These are phyloP conservation scores for Sylvicola cinctus DNA, from an alignment of 2,888 invertebrate species.

Conservation along the genomic window DNA sequence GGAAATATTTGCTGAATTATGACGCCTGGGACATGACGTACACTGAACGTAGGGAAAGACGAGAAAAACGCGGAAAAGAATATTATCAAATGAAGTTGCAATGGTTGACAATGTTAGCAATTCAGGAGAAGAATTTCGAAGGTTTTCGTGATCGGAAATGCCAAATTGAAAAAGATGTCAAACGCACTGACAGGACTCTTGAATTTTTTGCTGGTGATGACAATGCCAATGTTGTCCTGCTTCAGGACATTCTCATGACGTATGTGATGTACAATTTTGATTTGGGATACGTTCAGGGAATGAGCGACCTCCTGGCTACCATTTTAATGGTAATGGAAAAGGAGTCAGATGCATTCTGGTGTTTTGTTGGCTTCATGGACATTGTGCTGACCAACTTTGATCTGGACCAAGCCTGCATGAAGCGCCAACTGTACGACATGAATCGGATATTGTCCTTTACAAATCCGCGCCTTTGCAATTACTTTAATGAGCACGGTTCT, in stretches of 20 bases:
- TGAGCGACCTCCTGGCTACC: slow-evolving; percentile 93
- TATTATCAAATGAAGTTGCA: slow-evolving; percentile 93
- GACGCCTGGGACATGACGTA: slow-evolving; percentile 67
- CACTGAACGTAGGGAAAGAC: slow-evolving; percentile 42
- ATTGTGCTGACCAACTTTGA: slow-evolving; percentile 85
- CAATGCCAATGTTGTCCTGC: slow-evolving; percentile 64
- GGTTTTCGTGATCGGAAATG: slow-evolving; percentile 80
- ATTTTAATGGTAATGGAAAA: slow-evolving; percentile 72
- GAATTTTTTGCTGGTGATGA: slow-evolving; percentile 85
- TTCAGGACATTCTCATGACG: slow-evolving; percentile 90
- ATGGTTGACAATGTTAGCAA: slow-evolving; percentile 76
- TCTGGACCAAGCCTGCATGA: slow-evolving; percentile 93
- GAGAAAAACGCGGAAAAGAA: slow-evolving; percentile 56
- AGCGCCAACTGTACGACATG: slow-evolving; percentile 70
- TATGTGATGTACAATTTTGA: slow-evolving; percentile 99
- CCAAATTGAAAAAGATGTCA: slow-evolving; percentile 94
- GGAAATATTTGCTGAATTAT: slow-evolving; percentile 87
- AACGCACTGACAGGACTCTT: slow-evolving; percentile 79
- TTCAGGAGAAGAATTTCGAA: slow-evolving; percentile 73
- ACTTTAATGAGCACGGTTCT: slow-evolving; percentile 40
- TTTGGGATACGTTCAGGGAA: slow-evolving; percentile 88
- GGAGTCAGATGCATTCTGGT: slow-evolving; percentile 97
- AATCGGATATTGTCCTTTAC: slow-evolving; percentile 61
- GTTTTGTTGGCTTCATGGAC: slow-evolving; percentile 95
- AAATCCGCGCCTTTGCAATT: slow-evolving; percentile 67